phyloP scores from a whole-genome alignment of 2,797 vertebrate genomes.

The Xyrichtys novacula region DNA sequence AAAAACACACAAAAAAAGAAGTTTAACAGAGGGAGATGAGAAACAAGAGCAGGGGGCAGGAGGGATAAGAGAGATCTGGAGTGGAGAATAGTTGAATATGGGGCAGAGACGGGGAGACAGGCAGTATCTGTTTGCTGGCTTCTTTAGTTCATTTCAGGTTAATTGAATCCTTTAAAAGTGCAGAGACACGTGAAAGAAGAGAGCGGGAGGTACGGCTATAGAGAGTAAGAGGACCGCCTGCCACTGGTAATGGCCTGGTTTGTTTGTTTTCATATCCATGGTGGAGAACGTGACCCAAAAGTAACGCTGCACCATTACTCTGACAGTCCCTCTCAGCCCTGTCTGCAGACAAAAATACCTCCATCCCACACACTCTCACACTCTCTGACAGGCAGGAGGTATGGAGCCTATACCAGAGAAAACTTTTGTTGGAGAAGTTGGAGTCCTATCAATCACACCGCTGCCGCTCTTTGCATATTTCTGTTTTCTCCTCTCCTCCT shows the following conservation, averaged over 20 bases:
- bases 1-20: constrained; percentile 29
- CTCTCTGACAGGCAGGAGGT: constrained; percentile 18
- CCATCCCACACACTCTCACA: constrained; percentile 11
- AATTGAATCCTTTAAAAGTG: constrained; percentile 78
- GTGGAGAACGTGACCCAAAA: constrained; percentile 68
- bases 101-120: constrained; percentile 52
- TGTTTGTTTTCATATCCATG: constrained; percentile 76
- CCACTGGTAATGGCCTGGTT: constrained; percentile 68
- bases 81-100: constrained; percentile 48
- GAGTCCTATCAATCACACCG: constrained; percentile 45
- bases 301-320: constrained; percentile 48
- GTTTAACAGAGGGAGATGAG: constrained; percentile 33
- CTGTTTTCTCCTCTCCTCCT: constrained; percentile 47
- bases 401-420: constrained; percentile 27
- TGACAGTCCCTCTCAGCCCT: constrained; percentile 49
- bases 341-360: constrained; percentile 40
- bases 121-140: constrained; percentile 55
- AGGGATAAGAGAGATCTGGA: constrained; percentile 43
- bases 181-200: constrained; percentile 64
- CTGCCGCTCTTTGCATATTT: constrained; percentile 58
- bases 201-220: constrained; percentile 42
- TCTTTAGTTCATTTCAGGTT: constrained; percentile 73
- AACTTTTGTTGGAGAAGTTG: constrained; percentile 50
- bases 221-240: constrained; percentile 44
- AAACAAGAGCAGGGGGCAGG: constrained; percentile 39